Percentiles rank a stretch among this genome's conserved stretches.
phyloP scores from a whole-genome alignment of 2,888 invertebrate species.

The Lepidocyrtinus sp. region DNA sequence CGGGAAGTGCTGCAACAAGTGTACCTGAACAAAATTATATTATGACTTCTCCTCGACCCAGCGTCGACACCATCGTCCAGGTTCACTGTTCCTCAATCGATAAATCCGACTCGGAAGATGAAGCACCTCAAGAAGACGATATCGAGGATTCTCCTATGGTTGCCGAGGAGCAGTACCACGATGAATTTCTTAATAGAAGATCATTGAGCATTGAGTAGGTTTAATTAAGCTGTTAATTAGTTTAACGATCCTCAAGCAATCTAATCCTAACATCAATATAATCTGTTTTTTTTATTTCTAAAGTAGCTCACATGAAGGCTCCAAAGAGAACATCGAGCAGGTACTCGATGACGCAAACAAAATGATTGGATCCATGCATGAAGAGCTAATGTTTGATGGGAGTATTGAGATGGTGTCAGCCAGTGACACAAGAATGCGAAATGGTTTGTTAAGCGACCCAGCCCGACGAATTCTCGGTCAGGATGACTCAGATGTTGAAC shows the following conservation, averaged over 20 bases:
- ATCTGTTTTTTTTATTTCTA: conserved; percentile 3
- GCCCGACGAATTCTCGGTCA: conserved; percentile 14
- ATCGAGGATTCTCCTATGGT: conserved; percentile 21
- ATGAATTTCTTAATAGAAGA: conserved; percentile 19
- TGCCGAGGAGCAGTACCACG: conserved; percentile 24
- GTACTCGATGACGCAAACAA: conserved; percentile 63
- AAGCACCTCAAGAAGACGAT: no score
- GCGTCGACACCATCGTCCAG: conserved; percentile 40
- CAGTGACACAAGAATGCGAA: conserved; percentile 13
- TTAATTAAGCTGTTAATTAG: neutral
- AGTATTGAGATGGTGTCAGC: conserved; percentile 10
- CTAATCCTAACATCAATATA: neutral
- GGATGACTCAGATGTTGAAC: conserved; percentile 51
- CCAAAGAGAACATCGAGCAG: conserved; percentile 52
- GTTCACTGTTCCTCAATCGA: conserved; percentile 32
- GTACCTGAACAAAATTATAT: neutral
- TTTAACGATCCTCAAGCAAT: neutral
- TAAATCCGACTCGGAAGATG: conserved; percentile 32
- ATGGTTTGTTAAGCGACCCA: neutral
- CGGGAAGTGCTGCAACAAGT: neutral
- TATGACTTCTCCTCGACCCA: conserved; percentile 31
- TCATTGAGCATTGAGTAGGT: conserved; percentile 34
- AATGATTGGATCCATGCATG: conserved; percentile 66
- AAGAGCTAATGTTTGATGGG: conserved; percentile 57
- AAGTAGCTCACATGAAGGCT: conserved; percentile 38